Percentiles rank a stretch among this genome's conserved stretches.
These are phyloP conservation scores for Anarrhichthys ocellatus DNA, from an alignment of 2,113 vertebrate species.

Conservation along the genomic window DNA sequence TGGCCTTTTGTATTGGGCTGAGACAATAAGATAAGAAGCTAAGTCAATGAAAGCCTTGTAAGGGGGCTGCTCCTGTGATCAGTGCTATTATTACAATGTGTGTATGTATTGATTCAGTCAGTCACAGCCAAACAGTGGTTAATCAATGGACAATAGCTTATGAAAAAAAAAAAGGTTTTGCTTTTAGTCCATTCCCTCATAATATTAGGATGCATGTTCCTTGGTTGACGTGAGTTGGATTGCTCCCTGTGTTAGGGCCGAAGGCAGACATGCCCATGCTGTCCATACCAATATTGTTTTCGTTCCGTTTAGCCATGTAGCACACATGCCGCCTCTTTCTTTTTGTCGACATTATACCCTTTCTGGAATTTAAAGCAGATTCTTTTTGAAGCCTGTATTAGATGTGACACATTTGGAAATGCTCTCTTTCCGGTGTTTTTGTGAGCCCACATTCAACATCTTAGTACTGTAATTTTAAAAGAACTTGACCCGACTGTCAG, in stretches of 20 bases:
- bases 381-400: conserved; percentile 30
- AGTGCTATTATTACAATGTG: conserved; percentile 18
- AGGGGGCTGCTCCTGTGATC: neutral
- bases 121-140: conserved; percentile 18
- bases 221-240: neutral
- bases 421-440: conserved; percentile 33
- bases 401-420: conserved; percentile 46
- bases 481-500: conserved; percentile 40
- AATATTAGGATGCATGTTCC: conserved; percentile 17
- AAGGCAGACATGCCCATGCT: neutral
- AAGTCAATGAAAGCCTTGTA: conserved; percentile 21
- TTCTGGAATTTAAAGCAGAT: conserved; percentile 10
- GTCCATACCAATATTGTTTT: conserved; percentile 9
- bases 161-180: conserved; percentile 20
- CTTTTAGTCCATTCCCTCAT: neutral
- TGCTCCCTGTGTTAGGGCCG: neutral
- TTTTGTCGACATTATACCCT: neutral
- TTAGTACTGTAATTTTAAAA: conserved; percentile 51
- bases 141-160: conserved; percentile 29
- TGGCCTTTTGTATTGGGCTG: conserved; percentile 12
- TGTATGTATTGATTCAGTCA: conserved; percentile 34
- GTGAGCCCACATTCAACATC: conserved; percentile 33
- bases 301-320: neutral
- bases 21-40: conserved; percentile 34
- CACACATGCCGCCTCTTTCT: conserved; percentile 1